phyloP scores from a whole-genome alignment of 1,140 invertebrate species.

The Anastrepha ludens region DNA sequence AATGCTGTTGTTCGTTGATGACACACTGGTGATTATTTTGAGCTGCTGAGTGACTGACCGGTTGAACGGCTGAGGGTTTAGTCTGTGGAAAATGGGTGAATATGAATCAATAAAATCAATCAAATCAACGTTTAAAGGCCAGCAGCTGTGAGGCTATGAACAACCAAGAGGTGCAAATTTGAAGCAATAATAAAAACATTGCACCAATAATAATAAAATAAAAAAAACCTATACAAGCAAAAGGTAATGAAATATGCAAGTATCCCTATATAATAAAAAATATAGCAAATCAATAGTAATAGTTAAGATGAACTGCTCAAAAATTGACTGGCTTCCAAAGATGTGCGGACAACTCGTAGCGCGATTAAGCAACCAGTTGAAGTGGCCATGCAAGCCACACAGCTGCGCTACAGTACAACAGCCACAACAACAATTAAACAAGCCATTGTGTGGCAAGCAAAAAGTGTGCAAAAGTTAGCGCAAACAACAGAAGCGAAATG shows the following conservation, averaged over 20 bases:
- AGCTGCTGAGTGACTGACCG: not conserved
- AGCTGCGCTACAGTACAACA: not conserved
- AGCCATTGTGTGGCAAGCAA: not conserved
- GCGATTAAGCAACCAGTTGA: not conserved
- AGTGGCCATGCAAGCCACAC: not conserved
- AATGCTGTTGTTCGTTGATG: not conserved
- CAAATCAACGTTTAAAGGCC: not conserved
- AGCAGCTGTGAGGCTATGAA: not conserved
- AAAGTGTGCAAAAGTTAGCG: slow-evolving; percentile 2
- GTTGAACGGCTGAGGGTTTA: not conserved
- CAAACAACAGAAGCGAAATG: slow-evolving; percentile 28
- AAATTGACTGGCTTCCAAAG: not conserved
- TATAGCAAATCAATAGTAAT: no score
- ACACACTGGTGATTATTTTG: slow-evolving; percentile 16
- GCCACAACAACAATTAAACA: not conserved
- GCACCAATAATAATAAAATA: not conserved
- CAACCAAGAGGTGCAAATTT: not conserved
- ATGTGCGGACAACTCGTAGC: not conserved
- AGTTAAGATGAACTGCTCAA: not conserved
- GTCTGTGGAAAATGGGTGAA: not conserved
- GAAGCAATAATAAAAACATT: not conserved
- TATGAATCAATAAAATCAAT: not conserved
- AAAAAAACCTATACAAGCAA: no score
- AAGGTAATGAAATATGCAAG: not conserved
- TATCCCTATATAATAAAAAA: no score